Evolutionary conservation across 1,140 invertebrate species (phyloP), one percentile per base, ranked within the genome.

Genomic region (Sitodiplosis mosellana): DNA sequence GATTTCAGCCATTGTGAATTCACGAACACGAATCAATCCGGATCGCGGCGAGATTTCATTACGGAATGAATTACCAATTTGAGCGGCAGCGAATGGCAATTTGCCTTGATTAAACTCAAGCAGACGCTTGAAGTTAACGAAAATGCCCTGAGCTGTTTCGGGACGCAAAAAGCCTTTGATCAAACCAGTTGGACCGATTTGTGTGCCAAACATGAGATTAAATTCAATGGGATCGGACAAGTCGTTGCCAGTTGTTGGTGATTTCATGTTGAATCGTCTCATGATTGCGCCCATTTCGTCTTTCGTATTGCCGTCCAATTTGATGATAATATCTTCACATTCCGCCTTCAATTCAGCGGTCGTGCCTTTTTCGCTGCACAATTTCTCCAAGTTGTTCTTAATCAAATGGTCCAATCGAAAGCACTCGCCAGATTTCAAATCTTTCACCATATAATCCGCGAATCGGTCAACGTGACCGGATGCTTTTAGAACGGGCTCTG

Each of bases 1-100:
- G 55, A 99, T 99, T 72, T 99, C 96, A 43, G 94, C 95, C 93
- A 99, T 97, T 0, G 93, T 98, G 59, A 99, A 99, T 64, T 99
- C 96, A 59, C 86, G 73, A 1, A 99, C 93, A 59, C 95, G 75
- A 15, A 99, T 82, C 10, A 99, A 71, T 1, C 95, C 95, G 57
- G 94, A 95, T 46, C 95, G 71, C 14, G 96, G 96, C 1, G 95
- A 99, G 52, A 99, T 99, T 74, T 99, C 96, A 73, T 99, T 99
- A 53, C 96, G 77, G 62, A 99, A 99, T 1, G 95, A 83, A 59
- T 94, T 92, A n/a, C 52, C 52, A 14, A 77, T 72, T 70, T 98
- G 94, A 10, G 96, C 94, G 49, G 89, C 93, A 51, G 94, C 94
- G 72, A 99, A 99, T 41, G 96, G 96, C 11, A 99, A 64, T 56